Conservation (phyloP, 2,113 vertebrate species). For the Gallinago undulata region DNA sequence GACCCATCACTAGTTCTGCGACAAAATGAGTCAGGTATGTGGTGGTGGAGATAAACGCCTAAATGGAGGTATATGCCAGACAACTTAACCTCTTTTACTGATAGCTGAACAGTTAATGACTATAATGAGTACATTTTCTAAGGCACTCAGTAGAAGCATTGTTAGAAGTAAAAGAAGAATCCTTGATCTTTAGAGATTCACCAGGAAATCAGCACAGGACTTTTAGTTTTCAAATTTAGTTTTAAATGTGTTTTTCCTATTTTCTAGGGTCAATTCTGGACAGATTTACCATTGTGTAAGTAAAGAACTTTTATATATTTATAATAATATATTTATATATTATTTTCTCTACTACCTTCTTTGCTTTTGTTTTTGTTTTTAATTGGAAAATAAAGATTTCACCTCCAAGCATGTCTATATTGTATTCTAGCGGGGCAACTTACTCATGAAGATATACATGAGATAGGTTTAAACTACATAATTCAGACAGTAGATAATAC, state of each 20-base stretch:
- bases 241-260: background rate
- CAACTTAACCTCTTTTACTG: background rate
- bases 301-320: background rate
- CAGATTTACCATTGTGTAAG: background rate
- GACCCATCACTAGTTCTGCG: background rate
- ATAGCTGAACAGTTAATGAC: background rate
- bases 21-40: background rate
- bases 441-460: background rate
- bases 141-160: background rate
- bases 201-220: background rate
- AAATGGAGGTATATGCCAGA: background rate
- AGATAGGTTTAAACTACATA: background rate
- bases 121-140: background rate
- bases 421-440: background rate
- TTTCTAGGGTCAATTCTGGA: background rate
- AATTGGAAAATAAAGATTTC: background rate
- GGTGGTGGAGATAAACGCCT: background rate
- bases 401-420: background rate
- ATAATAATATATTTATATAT: background rate
- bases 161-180: background rate
- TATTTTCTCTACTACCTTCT: fast-evolving
- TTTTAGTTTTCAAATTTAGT: background rate
- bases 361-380: background rate
- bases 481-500: background rate
- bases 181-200: background rate